phyloP scores from a whole-genome alignment of 1,140 invertebrate genomes.

The Chironomus tepperi region DNA sequence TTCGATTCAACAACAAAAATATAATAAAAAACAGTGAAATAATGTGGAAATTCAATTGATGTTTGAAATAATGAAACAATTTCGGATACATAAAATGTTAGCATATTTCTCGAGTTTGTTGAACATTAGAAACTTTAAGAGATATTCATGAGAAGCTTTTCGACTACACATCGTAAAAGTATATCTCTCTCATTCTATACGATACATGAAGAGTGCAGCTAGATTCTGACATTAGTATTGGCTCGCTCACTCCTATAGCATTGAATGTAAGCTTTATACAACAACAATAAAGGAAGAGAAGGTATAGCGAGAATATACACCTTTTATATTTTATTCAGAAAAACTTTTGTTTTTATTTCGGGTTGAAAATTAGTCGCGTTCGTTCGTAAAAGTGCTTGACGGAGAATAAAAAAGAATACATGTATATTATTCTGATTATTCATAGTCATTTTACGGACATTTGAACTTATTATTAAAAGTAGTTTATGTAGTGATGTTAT shows the following conservation, averaged over 20 bases:
- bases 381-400: background rate
- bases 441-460: conserved; percentile 22
- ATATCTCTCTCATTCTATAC: background rate
- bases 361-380: conserved; percentile 4
- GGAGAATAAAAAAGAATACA: conserved; percentile 10
- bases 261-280: background rate
- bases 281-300: background rate
- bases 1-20: too few relatives aligned
- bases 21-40: too few relatives aligned
- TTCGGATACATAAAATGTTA: background rate
- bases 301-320: conserved; percentile 18
- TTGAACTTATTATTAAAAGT: background rate
- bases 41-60: background rate
- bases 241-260: background rate
- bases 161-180: too few relatives aligned
- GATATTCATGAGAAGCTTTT: too few relatives aligned
- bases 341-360: conserved; percentile 20
- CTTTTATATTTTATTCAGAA: conserved; percentile 16
- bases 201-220: background rate
- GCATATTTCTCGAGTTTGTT: too few relatives aligned
- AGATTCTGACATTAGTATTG: background rate
- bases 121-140: too few relatives aligned
- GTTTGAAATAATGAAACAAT: background rate
- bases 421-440: background rate
- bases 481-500: background rate